Base-by-base conservation (phyloP, 2,797 vertebrate genomes). In the Xenentodon cancila region DNA sequence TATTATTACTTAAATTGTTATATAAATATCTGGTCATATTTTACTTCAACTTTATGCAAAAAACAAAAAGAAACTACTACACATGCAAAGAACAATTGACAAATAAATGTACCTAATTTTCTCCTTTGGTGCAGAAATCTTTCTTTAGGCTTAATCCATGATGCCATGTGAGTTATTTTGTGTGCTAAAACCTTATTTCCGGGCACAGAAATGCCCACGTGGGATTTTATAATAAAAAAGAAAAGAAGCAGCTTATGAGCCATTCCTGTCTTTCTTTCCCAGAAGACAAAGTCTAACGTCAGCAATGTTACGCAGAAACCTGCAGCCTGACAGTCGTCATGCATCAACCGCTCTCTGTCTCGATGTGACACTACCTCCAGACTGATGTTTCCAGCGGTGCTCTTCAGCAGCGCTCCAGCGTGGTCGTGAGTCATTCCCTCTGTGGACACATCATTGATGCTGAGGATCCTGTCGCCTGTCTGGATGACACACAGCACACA, bases 381-480 rank as follows among this genome's bases (percentile, higher is more conserved):
- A 75, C 91, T 94, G 84, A 97, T 77, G 78, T 88, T 83, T 77
- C 94, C 94, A 9, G 86, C 86, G 84, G 93, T 83, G 75, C 83
- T 95, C 82, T 94, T 95, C 80, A 97, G 82, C 67, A 97, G 87
- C 68, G 67, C 93, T 75, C 94, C 94, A 44, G 94, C 95, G 22
- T 96, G 94, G 12, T 90, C 89, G 43, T 95, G 94, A 91, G 92
- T 96, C 93, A 96, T 94, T 27, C 94, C 93, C 73, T 96, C 94
- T 0, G 94, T 93, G 59, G 94, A 89, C 45, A 93, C 92, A 58
- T 94, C 93, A 56, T 94, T 94, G 79, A 98, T 96, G 81, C 92
- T 95, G 80, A 98, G 91, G 82, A 97, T 95, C 81, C 90, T 91
- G 80, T 97, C 95, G 44, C 97, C 95, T 68, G 92, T 92, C 96